Percentiles rank a stretch among this genome's conserved stretches.
Conservation (phyloP, 1,140 invertebrate species). For the Nomia melanderi region DNA sequence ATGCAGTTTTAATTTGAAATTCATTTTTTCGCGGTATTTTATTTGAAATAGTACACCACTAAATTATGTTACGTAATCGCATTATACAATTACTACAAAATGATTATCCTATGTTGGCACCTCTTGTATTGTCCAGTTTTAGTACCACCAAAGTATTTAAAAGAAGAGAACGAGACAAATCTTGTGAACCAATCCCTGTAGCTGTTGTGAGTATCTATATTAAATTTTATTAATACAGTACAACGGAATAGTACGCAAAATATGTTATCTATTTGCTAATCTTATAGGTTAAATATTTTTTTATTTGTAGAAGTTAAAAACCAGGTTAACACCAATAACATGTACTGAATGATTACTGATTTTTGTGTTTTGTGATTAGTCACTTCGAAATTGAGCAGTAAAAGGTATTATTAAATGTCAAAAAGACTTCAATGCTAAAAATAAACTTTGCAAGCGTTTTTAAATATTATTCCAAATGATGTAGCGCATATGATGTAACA, state of each 20-base stretch:
- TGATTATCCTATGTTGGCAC: neutral
- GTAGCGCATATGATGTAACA: too few relatives aligned
- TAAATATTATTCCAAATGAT: too few relatives aligned
- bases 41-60: neutral
- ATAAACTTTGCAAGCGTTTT: too few relatives aligned
- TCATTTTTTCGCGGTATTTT: neutral
- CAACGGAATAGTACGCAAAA: neutral
- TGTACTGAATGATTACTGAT: too few relatives aligned
- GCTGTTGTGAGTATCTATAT: constrained; percentile 45
- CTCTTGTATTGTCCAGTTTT: neutral
- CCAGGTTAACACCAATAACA: too few relatives aligned
- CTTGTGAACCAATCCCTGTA: constrained; percentile 16
- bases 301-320: neutral
- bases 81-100: neutral
- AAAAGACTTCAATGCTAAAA: too few relatives aligned
- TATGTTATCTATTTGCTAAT: neutral
- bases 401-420: too few relatives aligned
- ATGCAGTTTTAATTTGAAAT: neutral
- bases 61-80: constrained; percentile 35
- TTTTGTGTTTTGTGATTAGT: too few relatives aligned
- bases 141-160: constrained; percentile 31
- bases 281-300: neutral
- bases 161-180: neutral
- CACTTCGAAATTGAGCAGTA: too few relatives aligned
- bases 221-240: neutral